Conservation (phyloP, 2,113 vertebrate genomes). For the Thinocorus orbignyianus region DNA sequence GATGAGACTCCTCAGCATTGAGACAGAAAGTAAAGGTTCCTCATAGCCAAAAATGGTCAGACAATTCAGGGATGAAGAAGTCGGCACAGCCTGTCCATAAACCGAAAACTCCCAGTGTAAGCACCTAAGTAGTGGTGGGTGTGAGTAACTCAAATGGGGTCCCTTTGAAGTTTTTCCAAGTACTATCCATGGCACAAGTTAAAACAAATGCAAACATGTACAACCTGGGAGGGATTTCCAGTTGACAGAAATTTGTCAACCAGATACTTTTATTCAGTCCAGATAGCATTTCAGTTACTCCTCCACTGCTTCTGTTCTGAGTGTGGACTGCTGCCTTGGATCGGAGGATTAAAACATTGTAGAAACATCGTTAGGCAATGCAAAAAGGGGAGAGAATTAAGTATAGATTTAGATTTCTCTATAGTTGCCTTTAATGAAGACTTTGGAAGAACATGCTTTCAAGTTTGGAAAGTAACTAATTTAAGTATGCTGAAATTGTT, state of each 20-base stretch:
- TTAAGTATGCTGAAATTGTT: background rate
- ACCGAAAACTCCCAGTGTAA: background rate
- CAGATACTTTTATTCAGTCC: background rate
- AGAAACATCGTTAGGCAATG: background rate
- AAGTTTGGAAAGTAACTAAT: background rate
- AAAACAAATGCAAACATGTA: background rate
- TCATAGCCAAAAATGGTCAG: background rate
- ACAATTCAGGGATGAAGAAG: background rate
- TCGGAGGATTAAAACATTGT: background rate
- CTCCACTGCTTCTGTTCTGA: background rate
- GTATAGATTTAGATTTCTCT: background rate
- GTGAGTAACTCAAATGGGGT: background rate
- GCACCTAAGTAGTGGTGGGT: rapidly evolving
- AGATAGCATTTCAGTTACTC: background rate
- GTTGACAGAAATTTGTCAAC: background rate
- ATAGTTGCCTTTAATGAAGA: background rate
- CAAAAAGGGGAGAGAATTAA: background rate
- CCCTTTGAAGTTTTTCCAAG: background rate
- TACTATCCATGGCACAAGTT: background rate
- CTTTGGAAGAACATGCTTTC: background rate
- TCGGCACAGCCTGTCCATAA: background rate
- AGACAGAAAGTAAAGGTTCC: background rate
- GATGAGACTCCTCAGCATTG: background rate
- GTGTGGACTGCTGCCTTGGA: background rate
- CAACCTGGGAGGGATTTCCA: background rate